Evolutionary conservation across 1,140 invertebrate species (phyloP), one percentile per base, ranked within the genome.

Genomic region (Archivesica marissinica): DNA sequence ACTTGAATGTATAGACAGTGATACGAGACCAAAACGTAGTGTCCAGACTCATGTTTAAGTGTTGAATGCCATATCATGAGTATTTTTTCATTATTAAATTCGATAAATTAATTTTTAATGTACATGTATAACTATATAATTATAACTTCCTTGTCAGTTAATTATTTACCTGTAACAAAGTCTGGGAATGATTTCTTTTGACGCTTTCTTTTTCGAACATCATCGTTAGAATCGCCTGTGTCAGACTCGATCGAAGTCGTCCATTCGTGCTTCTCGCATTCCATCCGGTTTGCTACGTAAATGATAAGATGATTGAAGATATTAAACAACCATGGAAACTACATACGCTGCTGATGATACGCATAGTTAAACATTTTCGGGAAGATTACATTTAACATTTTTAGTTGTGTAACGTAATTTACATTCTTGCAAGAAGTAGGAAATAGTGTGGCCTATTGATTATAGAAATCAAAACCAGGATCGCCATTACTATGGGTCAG

Each of bases 151-250:
- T n/a, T n/a, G n/a, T n/a, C n/a, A n/a, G n/a, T n/a, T n/a, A n/a
- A n/a, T n/a, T n/a, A 44, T 44, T 17, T 52, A 64, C 59, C 59
- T 28, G 59, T 64, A 2, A 64, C 72, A 76, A 76, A 76, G 47
- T 76, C 72, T 0, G 44, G 13, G 47, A 44, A 56, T 13, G 3
- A 2, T 38, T 76, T 76, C n/a, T 38, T 76, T 30, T 33, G 47
- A 25, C n/a, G 70, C 17, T n/a, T 52, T 74, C 70, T 41, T 28
- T 74, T 74, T 6, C 20, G 7, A 15, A 13, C 9, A 6, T 13
- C 1, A 1, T n/a, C 25, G 6, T 4, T 2, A 17, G 52, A 44
- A 23, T 76, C 72, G 3, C 28, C 44, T 2, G 72, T 30, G 20
- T 33, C 54, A n/a, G n/a, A n/a, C 20, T 76, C 72, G 17, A 76